Percentiles rank a stretch among this genome's conserved stretches.
Conservation (phyloP, 1,140 invertebrate species). For the Heliothis virescens region DNA sequence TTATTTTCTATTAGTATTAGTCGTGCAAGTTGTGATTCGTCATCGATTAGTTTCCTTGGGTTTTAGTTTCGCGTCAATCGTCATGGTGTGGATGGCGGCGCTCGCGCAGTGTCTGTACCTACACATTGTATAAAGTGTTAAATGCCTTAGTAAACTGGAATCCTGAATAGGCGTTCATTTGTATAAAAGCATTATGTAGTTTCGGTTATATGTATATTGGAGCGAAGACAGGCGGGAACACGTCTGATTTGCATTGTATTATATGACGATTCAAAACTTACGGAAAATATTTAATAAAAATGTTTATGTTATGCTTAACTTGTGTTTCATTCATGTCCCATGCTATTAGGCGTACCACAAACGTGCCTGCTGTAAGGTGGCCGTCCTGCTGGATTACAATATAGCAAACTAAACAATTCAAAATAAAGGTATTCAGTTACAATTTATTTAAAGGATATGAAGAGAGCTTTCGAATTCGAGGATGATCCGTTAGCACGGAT, state of each 20-base stretch:
- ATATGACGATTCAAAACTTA: conserved; percentile 69
- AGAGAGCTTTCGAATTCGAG: too few relatives aligned
- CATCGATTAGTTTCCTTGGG: neutral
- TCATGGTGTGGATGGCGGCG: conserved; percentile 6
- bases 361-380: too few relatives aligned
- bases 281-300: conserved; percentile 82
- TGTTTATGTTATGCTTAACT: conserved; percentile 81
- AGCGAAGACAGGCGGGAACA: conserved; percentile 50
- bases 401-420: too few relatives aligned
- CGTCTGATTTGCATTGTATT: conserved; percentile 66
- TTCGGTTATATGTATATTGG: conserved; percentile 72
- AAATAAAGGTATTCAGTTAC: too few relatives aligned
- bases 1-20: conserved; percentile 12
- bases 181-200: conserved; percentile 1
- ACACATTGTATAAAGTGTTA: conserved; percentile 55
- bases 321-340: conserved; percentile 56
- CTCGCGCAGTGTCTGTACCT: conserved; percentile 8
- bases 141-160: conserved; percentile 54
- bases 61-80: neutral
- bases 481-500: too few relatives aligned
- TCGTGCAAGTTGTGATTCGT: neutral
- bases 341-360: too few relatives aligned
- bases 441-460: too few relatives aligned
- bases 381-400: too few relatives aligned
- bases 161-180: neutral